Evolutionary conservation across 2,797 vertebrate species (phyloP), one percentile per base, ranked within the genome.

Genomic region (Kryptopterus vitreolus): DNA sequence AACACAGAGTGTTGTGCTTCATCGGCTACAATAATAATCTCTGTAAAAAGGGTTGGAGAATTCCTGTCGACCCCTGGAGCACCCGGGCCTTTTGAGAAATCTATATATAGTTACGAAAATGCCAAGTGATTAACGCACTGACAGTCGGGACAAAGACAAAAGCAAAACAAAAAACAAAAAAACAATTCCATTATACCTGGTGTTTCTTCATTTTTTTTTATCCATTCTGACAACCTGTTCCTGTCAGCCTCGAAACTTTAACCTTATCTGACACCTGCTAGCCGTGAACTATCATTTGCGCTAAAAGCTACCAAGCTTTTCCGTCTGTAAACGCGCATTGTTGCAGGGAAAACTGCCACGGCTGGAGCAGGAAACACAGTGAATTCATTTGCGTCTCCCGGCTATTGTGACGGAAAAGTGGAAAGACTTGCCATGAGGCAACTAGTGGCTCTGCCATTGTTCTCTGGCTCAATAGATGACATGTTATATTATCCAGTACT

Each of bases 391-490:
- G 81, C 61, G 79, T 71, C 76, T 66, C 58, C 20, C 61, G 52
- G n/a, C 80, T 77, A 76, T 81, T 84, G 77, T 86, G 55, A 73
- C 53, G 72, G 63, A 66, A 69, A 80, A 80, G 81, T 76, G 69
- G 82, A 75, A 84, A 76, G 79, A 83, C 80, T 78, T 82, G 78
- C 85, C 81, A 80, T 76, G 59, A 76, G 87, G 62, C 81, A 84
- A 82, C 81, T 70, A 55, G 62, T 77, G 68, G 76, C 52, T 18
- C 59, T 65, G 68, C 58, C 33, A 81, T 85, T 83, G 80, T 81
- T 80, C 43, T 62, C 62, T 75, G 35, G 50, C 62, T 86, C 70
- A 83, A 86, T 80, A 76, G 81, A 62, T 79, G 69, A 82, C 85
- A 80, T 86, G 70, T 83, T 81, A 79, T 83, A 83, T 85, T 81